Evolutionary conservation across 2,113 vertebrate species (phyloP).

Genomic region (Atractosteus spatula): DNA sequence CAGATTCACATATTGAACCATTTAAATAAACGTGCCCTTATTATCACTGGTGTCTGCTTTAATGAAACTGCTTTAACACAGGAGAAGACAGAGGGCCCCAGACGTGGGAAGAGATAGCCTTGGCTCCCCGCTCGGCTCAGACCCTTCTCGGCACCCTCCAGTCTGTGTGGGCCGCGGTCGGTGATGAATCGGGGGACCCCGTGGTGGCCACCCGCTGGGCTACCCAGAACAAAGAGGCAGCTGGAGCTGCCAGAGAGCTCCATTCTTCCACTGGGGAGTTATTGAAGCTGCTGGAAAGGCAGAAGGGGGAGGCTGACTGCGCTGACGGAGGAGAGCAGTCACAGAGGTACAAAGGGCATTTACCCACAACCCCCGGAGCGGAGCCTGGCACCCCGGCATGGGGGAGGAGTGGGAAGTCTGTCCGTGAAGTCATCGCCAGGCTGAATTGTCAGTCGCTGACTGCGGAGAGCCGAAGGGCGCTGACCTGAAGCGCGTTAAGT

Average conservation of each 20-base stretch:
- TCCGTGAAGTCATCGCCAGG: conserved; percentile 38
- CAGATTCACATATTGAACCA: too few relatives aligned
- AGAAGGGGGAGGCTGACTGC: conserved; percentile 34
- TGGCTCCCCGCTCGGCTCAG: background rate
- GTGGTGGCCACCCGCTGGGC: conserved; percentile 5
- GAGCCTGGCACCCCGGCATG: background rate
- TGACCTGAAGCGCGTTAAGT: background rate
- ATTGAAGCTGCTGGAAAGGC: conserved; percentile 32
- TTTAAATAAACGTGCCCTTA: too few relatives aligned
- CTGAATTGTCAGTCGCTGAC: conserved; percentile 12
- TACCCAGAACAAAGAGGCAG: conserved; percentile 29
- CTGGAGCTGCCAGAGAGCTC: conserved; percentile 36
- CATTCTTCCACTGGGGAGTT: conserved; percentile 50
- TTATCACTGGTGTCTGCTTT: too few relatives aligned
- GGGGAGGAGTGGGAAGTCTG: conserved; percentile 29
- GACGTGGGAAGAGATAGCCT: rapidly evolving
- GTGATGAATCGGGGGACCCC: conserved; percentile 12
- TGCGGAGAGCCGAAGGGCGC: background rate
- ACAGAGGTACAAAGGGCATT: conserved; percentile 45
- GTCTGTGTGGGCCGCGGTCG: rapidly evolving
- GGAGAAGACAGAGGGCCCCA: background rate
- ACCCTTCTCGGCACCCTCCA: conserved; percentile 1
- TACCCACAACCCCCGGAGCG: conserved; percentile 34
- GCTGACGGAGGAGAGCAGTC: conserved; percentile 33
- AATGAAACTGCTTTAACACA: too few relatives aligned